Conservation (phyloP, 2,797 vertebrate species). For the Allobates femoralis region DNA sequence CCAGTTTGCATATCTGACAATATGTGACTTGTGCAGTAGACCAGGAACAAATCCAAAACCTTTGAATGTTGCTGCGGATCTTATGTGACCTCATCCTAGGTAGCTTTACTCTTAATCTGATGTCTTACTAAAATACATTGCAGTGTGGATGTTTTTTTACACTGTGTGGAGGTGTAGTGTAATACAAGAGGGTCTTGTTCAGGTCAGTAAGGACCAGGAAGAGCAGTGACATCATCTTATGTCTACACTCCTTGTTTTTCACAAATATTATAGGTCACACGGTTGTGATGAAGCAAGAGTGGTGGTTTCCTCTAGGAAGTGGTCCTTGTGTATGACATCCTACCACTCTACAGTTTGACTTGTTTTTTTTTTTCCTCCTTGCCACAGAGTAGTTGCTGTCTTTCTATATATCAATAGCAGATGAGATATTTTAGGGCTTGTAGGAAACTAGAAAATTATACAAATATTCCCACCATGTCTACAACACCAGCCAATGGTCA, state of each 20-base stretch:
- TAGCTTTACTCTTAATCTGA: too few relatives aligned
- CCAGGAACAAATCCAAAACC: too few relatives aligned
- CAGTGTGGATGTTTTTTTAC: background rate
- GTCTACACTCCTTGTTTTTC: background rate
- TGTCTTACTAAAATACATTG: too few relatives aligned
- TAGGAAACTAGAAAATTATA: background rate
- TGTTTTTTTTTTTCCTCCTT: background rate
- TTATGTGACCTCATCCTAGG: too few relatives aligned
- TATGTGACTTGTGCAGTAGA: background rate
- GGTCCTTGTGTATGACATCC: background rate
- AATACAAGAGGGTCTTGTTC: background rate
- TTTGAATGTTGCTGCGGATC: too few relatives aligned
- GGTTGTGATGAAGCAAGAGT: background rate
- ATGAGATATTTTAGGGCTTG: background rate
- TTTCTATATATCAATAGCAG: background rate
- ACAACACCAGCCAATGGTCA: too few relatives aligned
- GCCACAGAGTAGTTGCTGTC: background rate
- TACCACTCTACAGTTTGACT: background rate
- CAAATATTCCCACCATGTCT: background rate
- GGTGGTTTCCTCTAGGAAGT: slow-evolving; percentile 3
- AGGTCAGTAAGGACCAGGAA: background rate
- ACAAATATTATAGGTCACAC: background rate
- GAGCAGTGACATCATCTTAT: background rate
- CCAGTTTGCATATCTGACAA: background rate
- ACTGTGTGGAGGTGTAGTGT: background rate